A percentile compares a stretch with the other conserved stretches of the same genome.
Evolutionary conservation across 92 coral and sea anemone genomes (phyloP).

Genomic region (Heteractis magnifica): DNA sequence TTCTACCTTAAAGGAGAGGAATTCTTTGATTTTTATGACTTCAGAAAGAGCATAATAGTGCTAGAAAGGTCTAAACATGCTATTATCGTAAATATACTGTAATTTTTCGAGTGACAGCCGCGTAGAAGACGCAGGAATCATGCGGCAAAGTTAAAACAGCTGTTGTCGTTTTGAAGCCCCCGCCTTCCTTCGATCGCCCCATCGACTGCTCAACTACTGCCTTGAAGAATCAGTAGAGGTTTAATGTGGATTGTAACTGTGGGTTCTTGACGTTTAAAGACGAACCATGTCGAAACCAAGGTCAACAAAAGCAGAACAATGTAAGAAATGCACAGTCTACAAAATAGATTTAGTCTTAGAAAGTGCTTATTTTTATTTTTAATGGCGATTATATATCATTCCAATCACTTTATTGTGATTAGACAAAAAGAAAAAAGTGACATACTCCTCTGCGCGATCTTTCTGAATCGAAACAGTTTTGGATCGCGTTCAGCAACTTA

Average conservation of each 20-base stretch:
- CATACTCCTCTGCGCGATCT: no score
- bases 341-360: no score
- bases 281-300: constrained; percentile 70
- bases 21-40: neutral
- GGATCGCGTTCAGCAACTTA: no score
- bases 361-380: no score
- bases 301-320: constrained; percentile 87
- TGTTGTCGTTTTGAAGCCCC: constrained; percentile 33
- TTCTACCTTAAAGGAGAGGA: neutral
- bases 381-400: no score
- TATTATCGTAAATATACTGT: neutral
- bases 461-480: no score
- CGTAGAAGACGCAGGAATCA: neutral
- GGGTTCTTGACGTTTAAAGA: constrained; percentile 14
- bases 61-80: neutral
- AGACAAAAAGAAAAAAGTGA: no score
- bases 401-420: no score
- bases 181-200: constrained; percentile 19
- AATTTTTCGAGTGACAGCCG: constrained; percentile 7
- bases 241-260: neutral
- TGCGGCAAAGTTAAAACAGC: constrained; percentile 17
- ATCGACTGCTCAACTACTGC: constrained; percentile 17
- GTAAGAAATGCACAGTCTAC: constrained; percentile 42
- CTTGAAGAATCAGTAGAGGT: constrained; percentile 4
- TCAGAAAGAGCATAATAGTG: neutral